Percentiles rank a stretch among this genome's conserved stretches.
Evolutionary conservation across 2,113 vertebrate species (phyloP).

Genomic region (Nanger granti): DNA sequence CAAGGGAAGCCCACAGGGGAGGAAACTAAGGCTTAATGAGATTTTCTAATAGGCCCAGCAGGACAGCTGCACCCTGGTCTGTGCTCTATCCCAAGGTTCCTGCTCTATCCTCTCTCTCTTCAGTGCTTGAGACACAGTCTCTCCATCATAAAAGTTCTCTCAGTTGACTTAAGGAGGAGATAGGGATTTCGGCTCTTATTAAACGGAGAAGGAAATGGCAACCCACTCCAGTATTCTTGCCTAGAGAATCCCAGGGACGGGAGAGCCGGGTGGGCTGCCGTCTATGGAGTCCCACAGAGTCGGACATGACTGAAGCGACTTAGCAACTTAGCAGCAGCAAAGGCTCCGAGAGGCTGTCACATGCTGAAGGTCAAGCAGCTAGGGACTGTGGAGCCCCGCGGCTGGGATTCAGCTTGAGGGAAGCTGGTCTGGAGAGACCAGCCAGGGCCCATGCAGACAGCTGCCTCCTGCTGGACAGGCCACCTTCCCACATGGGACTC

Average conservation of each 20-base stretch:
- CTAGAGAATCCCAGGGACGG: too few relatives aligned
- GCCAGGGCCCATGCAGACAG: rapidly evolving
- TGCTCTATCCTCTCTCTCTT: too few relatives aligned
- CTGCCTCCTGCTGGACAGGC: not conserved
- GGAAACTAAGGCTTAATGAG: not conserved
- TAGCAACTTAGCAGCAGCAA: not conserved
- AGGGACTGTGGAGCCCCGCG: too few relatives aligned
- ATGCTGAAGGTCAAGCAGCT: not conserved
- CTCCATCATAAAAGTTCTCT: not conserved
- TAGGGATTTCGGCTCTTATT: not conserved
- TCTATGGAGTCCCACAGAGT: too few relatives aligned
- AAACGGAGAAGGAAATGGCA: not conserved
- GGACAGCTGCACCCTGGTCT: not conserved
- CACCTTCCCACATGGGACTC: not conserved
- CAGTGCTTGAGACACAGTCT: not conserved
- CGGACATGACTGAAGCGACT: too few relatives aligned
- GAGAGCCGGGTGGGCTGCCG: too few relatives aligned
- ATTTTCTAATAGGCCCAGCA: not conserved
- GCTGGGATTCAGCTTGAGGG: not conserved
- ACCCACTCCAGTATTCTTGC: too few relatives aligned
- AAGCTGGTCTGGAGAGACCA: not conserved
- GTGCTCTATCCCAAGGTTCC: not conserved
- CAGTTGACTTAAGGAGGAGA: not conserved
- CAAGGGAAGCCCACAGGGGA: not conserved
- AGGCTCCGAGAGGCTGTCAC: not conserved